Evolutionary conservation across 2,797 vertebrate species (phyloP).

Genomic region (Rhinogobio ventralis): DNA sequence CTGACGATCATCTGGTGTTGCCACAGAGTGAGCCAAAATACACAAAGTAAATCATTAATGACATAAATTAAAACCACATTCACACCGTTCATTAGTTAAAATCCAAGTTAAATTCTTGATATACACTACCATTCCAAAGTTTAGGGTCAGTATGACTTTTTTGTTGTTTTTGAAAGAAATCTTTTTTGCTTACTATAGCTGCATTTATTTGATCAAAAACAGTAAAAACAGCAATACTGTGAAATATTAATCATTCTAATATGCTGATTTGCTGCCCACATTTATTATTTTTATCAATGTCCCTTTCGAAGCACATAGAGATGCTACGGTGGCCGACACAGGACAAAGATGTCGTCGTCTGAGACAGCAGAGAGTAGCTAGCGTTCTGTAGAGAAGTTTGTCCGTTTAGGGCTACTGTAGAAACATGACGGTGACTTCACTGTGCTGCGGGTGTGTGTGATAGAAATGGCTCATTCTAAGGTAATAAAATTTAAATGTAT

Average conservation of each 20-base stretch:
- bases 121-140: neutral
- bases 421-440: too few species aligned
- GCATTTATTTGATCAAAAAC: neutral
- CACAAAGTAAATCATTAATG: constrained; percentile 25
- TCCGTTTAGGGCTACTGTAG: too few species aligned
- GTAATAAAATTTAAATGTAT: too few species aligned
- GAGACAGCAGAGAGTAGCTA: too few species aligned
- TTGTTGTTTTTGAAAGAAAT: neutral
- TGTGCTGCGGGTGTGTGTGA: too few species aligned
- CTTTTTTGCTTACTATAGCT: neutral
- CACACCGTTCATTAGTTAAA: neutral
- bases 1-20: neutral
- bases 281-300: neutral
- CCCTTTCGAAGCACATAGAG: too few species aligned
- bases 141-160: neutral
- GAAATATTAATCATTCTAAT: neutral
- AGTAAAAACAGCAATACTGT: too few species aligned
- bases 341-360: too few species aligned
- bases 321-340: too few species aligned
- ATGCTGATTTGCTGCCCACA: neutral
- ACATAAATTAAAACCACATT: constrained; percentile 3
- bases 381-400: too few species aligned
- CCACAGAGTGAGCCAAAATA: constrained; percentile 8
- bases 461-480: too few species aligned
- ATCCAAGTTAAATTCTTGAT: neutral